A percentile compares a stretch with the other conserved stretches of the same genome.
Conservation (phyloP, 2,888 invertebrate genomes). For the Mimumesa dahlbomi region DNA sequence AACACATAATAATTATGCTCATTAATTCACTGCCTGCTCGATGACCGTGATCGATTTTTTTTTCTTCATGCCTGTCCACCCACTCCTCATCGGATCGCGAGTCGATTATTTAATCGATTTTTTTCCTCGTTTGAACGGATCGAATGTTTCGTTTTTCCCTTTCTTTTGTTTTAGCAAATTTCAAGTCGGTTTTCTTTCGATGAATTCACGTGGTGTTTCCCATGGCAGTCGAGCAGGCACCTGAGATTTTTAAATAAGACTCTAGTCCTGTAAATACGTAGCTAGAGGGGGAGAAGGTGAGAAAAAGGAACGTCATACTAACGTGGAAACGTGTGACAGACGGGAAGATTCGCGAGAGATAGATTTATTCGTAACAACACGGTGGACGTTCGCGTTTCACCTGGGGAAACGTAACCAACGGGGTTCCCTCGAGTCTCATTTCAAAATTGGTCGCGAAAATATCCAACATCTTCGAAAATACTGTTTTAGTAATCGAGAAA, state of each 20-base stretch:
- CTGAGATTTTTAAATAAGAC: slow-evolving; percentile 53
- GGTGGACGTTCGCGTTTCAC: slow-evolving; percentile 34
- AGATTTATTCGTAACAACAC: neutral
- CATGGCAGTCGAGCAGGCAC: slow-evolving; percentile 38
- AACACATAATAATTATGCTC: slow-evolving; percentile 38
- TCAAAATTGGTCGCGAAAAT: too few relatives aligned
- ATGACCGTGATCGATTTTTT: slow-evolving; percentile 12
- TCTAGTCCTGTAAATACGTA: slow-evolving; percentile 74
- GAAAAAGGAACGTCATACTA: too few relatives aligned
- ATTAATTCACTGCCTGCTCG: slow-evolving; percentile 57
- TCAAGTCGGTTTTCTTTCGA: too few relatives aligned
- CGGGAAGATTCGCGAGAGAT: slow-evolving; percentile 8
- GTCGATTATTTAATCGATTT: too few relatives aligned
- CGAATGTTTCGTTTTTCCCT: neutral
- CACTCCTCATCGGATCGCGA: neutral
- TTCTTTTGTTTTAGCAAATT: too few relatives aligned
- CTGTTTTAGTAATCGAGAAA: too few relatives aligned
- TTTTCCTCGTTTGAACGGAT: neutral
- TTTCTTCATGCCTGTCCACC: neutral
- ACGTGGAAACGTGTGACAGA: slow-evolving; percentile 14
- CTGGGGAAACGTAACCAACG: too few relatives aligned
- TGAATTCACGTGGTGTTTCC: too few relatives aligned
- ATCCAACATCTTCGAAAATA: too few relatives aligned
- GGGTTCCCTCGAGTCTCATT: too few relatives aligned
- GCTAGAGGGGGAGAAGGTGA: slow-evolving; percentile 44